Conservation (phyloP, 2,888 invertebrate genomes). For the Apomyelois bistriatella region DNA sequence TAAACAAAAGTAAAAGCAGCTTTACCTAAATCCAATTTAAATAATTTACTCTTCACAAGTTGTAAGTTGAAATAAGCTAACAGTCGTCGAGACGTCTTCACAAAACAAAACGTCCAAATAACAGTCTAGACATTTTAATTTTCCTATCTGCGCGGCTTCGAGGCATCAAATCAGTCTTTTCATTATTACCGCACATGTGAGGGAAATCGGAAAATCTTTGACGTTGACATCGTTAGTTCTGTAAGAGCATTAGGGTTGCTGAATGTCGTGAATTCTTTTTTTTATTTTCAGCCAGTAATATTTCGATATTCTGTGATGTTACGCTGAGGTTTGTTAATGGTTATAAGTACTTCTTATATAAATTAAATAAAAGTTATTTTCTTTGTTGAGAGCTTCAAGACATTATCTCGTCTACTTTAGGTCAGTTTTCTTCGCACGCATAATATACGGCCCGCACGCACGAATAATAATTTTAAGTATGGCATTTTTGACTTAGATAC, state of each 20-base stretch:
- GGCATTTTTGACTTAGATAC: too few relatives aligned
- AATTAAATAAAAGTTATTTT: too few relatives aligned
- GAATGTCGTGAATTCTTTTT: not conserved
- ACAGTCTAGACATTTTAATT: conserved; percentile 78
- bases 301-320: not conserved
- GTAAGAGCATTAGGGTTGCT: conserved; percentile 52
- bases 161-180: conserved; percentile 67
- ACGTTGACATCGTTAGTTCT: conserved; percentile 64
- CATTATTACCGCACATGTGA: conserved; percentile 64
- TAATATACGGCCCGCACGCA: too few relatives aligned
- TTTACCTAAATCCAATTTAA: conserved; percentile 26
- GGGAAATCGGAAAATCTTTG: conserved; percentile 56
- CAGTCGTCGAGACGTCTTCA: conserved; percentile 36
- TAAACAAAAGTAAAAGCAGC: too few relatives aligned
- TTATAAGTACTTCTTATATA: not conserved
- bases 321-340: not conserved
- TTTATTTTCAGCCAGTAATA: conserved; percentile 4
- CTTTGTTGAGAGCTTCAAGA: too few relatives aligned
- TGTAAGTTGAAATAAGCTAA: conserved; percentile 31
- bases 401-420: too few relatives aligned
- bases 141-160: conserved; percentile 66
- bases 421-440: too few relatives aligned
- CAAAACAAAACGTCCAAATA: conserved; percentile 57
- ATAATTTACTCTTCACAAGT: conserved; percentile 35
- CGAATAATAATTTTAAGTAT: too few relatives aligned